A percentile compares a stretch with the other conserved stretches of the same genome.
Evolutionary conservation across 2,113 vertebrate species (phyloP).

Genomic region (Murina feae): DNA sequence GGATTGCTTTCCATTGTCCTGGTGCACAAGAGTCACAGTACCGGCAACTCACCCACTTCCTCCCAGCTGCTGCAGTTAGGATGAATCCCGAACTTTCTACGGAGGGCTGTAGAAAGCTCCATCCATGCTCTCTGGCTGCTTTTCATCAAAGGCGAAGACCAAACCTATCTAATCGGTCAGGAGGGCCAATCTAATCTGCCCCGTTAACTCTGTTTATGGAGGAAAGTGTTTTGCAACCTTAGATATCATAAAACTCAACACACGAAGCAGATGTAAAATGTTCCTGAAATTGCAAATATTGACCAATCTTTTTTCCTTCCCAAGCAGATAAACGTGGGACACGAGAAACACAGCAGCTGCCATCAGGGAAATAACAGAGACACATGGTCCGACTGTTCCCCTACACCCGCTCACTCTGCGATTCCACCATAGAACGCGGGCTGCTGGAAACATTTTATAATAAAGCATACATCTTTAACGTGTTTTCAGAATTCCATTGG

Average conservation of each 20-base stretch:
- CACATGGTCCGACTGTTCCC: not conserved
- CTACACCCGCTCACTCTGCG: not conserved
- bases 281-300: constrained; percentile 69
- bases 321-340: constrained; percentile 68
- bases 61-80: constrained; percentile 60
- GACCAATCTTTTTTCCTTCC: constrained; percentile 69
- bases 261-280: constrained; percentile 68
- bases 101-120: constrained; percentile 45
- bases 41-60: constrained; percentile 58
- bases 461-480: not conserved
- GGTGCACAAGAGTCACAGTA: constrained; percentile 39
- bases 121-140: constrained; percentile 60
- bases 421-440: not conserved
- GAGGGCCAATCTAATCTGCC: constrained; percentile 75
- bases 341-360: not conserved
- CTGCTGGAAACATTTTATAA: not conserved
- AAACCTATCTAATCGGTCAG: constrained; percentile 78
- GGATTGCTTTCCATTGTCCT: constrained; percentile 55
- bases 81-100: constrained; percentile 74
- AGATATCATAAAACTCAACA: constrained; percentile 69
- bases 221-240: constrained; percentile 73
- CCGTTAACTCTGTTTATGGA: constrained; percentile 74
- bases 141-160: constrained; percentile 76
- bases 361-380: not conserved
- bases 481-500: not conserved